These are phyloP conservation scores for Neogale vison DNA, from an alignment of 2,113 vertebrate genomes.

Conservation along the genomic window DNA sequence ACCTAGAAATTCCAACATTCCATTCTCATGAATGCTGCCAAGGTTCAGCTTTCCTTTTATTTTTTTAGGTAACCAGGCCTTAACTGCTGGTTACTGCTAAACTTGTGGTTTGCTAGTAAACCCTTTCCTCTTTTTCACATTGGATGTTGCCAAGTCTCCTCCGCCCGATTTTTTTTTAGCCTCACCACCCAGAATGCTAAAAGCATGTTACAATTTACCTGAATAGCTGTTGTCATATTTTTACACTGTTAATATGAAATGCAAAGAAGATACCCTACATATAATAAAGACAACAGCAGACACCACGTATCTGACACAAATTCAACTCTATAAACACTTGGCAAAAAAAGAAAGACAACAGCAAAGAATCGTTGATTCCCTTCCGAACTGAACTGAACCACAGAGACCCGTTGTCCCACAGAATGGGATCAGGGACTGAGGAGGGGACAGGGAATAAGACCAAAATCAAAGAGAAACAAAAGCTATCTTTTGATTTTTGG, in stretches of 20 bases:
- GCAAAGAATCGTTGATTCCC: background rate
- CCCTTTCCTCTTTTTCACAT: constrained; percentile 30
- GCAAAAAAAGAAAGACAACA: background rate
- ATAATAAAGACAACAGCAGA: background rate
- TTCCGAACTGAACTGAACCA: background rate
- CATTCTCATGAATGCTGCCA: background rate
- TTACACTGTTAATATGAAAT: background rate
- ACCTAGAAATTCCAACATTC: background rate
- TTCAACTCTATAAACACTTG: background rate
- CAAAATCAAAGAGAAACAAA: background rate
- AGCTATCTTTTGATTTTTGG: background rate
- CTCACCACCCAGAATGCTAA: background rate
- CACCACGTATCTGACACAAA: background rate
- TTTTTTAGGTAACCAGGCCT: background rate
- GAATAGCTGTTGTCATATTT: background rate
- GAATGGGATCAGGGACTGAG: background rate
- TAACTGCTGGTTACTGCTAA: background rate
- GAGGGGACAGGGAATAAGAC: background rate
- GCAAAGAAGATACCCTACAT: background rate
- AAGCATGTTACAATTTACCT: background rate
- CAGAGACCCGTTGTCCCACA: background rate
- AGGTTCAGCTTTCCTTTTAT: background rate
- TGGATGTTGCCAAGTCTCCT: background rate
- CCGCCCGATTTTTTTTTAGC: background rate
- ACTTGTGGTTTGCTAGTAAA: background rate